A percentile compares a stretch with the other conserved stretches of the same genome.
These are phyloP conservation scores for Lepidurus couesii DNA, from an alignment of 1,140 invertebrate genomes.

Conservation along the genomic window DNA sequence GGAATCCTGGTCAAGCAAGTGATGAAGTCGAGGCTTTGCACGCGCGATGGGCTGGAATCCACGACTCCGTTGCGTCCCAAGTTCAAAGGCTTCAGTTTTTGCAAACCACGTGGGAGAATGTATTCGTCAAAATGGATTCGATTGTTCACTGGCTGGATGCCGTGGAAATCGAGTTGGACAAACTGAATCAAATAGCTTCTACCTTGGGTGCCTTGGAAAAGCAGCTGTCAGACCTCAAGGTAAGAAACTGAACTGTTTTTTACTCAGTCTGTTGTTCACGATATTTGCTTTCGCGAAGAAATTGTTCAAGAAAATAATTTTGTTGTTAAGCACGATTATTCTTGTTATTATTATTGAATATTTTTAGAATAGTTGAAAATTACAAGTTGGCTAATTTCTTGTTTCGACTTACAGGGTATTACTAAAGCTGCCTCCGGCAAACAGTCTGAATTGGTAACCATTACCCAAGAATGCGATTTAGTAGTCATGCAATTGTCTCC, in stretches of 20 bases:
- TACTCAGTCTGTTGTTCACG: neutral
- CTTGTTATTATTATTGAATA: no score
- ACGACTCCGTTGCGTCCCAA: conserved; percentile 65
- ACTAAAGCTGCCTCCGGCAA: conserved; percentile 58
- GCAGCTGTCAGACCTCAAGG: conserved; percentile 34
- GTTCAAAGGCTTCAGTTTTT: conserved; percentile 69
- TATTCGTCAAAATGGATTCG: conserved; percentile 48
- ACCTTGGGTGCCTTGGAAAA: conserved; percentile 39
- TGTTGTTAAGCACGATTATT: no score
- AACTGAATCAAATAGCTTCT: conserved; percentile 24
- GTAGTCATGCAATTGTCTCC: conserved; percentile 66
- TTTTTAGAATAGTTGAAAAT: neutral
- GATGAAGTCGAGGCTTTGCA: conserved; percentile 76
- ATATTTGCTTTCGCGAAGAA: no score
- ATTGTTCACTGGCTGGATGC: conserved; percentile 41
- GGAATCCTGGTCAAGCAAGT: conserved; percentile 61
- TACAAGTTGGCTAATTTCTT: neutral
- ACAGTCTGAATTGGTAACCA: conserved; percentile 67
- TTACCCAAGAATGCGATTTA: conserved; percentile 71
- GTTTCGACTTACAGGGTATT: neutral
- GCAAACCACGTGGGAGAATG: conserved; percentile 69
- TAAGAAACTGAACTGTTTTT: neutral
- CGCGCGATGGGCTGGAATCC: conserved; percentile 67
- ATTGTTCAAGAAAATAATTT: no score
- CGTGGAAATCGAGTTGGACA: conserved; percentile 34